Conservation (phyloP, 2,888 invertebrate species). For the Neria commutata region DNA sequence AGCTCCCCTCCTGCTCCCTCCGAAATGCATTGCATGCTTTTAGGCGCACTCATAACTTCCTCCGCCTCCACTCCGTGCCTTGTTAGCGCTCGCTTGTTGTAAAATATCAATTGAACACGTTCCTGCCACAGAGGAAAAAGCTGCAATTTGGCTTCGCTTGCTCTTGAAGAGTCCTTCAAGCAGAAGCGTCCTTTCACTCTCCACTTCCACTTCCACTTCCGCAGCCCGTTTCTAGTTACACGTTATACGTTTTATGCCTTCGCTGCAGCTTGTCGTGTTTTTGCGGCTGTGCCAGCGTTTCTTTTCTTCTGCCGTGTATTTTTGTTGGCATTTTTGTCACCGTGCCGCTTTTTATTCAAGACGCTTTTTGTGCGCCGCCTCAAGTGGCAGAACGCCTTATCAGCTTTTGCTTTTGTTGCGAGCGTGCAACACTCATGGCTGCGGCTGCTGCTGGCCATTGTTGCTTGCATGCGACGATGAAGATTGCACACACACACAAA, state of each 20-base stretch:
- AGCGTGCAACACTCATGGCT: too few relatives aligned
- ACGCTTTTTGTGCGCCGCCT: not conserved
- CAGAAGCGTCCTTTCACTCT: too few relatives aligned
- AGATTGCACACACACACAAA: constrained; percentile 53
- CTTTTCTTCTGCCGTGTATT: not conserved
- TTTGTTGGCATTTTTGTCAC: not conserved
- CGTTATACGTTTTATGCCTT: too few relatives aligned
- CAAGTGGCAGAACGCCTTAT: constrained; percentile 14
- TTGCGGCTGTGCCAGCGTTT: not conserved
- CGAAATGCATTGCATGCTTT: constrained; percentile 15
- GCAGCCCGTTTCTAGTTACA: not conserved
- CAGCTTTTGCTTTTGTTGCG: constrained; percentile 4
- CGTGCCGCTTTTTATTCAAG: not conserved
- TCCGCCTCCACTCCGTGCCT: not conserved
- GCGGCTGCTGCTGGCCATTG: constrained; percentile 18
- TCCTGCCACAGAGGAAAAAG: constrained; percentile 27
- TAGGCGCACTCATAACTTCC: constrained; percentile 3
- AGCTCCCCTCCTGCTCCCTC: not conserved
- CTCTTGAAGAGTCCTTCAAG: not conserved
- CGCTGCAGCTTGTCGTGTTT: not conserved
- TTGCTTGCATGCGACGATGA: constrained; percentile 35
- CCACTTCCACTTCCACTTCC: not conserved
- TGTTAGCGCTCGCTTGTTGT: constrained; percentile 33
- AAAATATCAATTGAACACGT: constrained; percentile 53
- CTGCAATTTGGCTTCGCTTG: not conserved